Percentiles rank a stretch among this genome's conserved stretches.
These are phyloP conservation scores for Caenorhabditis inopinata DNA, from an alignment of 1,140 invertebrate species.

Conservation along the genomic window DNA sequence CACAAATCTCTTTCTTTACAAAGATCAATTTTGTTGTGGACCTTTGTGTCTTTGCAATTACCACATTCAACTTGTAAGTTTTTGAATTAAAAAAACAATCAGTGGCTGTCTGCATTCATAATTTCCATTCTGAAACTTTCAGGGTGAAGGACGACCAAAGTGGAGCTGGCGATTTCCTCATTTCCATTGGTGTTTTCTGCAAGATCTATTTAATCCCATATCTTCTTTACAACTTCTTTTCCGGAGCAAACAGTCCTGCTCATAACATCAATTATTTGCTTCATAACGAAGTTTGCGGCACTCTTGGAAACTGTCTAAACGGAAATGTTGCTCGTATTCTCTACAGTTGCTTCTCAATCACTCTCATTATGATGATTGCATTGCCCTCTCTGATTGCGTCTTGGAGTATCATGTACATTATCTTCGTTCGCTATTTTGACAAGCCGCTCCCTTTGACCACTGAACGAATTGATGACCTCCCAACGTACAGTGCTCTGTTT, in stretches of 20 bases:
- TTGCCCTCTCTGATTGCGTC: neutral
- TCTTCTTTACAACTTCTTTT: conserved; percentile 18
- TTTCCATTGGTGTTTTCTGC: conserved; percentile 16
- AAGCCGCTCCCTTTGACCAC: neutral
- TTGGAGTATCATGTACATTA: conserved; percentile 10
- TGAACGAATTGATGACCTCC: neutral
- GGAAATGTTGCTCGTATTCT: conserved; percentile 5
- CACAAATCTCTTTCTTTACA: conserved; percentile 5
- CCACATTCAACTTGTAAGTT: conserved; percentile 21
- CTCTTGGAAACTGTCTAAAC: conserved; percentile 13
- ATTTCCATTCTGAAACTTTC: neutral
- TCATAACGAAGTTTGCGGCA: neutral
- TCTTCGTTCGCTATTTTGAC: conserved; percentile 12
- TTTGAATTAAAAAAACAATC: too few relatives aligned
- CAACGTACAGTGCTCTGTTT: neutral
- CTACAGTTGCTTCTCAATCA: conserved; percentile 1
- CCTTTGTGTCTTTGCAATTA: neutral
- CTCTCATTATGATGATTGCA: neutral
- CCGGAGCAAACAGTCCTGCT: neutral
- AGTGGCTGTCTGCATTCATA: too few relatives aligned
- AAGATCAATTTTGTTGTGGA: conserved; percentile 6
- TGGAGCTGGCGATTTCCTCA: conserved; percentile 10
- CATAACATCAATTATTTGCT: conserved; percentile 8
- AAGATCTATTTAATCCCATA: conserved; percentile 16
- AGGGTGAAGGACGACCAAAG: neutral